Evolutionary conservation across 1,140 invertebrate species (phyloP).

Genomic region (Meloidogyne chitwoodi): DNA sequence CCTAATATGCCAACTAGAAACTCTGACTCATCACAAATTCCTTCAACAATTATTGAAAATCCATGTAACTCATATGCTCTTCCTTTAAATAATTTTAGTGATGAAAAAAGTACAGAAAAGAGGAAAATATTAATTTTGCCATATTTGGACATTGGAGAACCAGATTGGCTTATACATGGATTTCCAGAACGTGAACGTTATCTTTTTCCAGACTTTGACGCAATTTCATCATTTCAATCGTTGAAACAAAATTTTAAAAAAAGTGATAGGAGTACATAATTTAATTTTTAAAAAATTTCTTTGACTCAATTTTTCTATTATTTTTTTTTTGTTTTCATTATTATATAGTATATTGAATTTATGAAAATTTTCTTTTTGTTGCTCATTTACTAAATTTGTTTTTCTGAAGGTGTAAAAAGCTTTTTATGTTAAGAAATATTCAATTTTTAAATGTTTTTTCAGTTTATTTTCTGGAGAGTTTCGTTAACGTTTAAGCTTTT

Average conservation of each 20-base stretch:
- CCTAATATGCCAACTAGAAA: neutral
- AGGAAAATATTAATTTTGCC: constrained; percentile 28
- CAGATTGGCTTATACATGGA: constrained; percentile 27
- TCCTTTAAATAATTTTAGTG: neutral
- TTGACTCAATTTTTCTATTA: neutral
- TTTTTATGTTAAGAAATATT: too few relatives aligned
- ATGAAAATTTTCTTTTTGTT: neutral
- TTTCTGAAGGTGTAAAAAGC: too few relatives aligned
- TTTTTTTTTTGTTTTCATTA: neutral
- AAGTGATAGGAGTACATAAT: neutral
- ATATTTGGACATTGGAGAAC: constrained; percentile 29
- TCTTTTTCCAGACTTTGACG: constrained; percentile 15
- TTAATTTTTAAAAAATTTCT: neutral
- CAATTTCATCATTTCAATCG: neutral
- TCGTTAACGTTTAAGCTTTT: too few relatives aligned
- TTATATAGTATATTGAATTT: neutral
- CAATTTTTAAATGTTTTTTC: too few relatives aligned
- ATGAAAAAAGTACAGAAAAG: neutral
- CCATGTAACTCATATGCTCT: neutral
- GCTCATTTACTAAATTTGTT: neutral
- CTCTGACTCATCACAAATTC: neutral
- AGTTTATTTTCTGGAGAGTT: too few relatives aligned
- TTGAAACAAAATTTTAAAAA: neutral
- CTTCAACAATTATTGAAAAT: neutral
- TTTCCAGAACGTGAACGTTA: constrained; percentile 31